phyloP scores from a whole-genome alignment of 2,888 invertebrate genomes.

The Bhutanitis thaidina region DNA sequence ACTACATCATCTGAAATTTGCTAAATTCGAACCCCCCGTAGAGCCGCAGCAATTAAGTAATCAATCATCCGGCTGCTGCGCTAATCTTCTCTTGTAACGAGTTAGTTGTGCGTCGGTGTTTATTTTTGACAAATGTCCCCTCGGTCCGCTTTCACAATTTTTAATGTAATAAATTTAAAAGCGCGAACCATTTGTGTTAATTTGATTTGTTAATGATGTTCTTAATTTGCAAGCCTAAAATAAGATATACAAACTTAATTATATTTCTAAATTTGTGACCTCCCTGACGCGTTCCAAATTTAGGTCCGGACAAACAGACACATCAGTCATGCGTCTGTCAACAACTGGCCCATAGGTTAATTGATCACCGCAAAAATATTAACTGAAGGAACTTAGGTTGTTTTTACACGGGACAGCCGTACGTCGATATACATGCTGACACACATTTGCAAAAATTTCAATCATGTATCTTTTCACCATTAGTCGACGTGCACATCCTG shows the following conservation, averaged over 20 bases:
- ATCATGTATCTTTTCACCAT: no score
- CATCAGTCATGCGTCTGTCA: slow-evolving; percentile 11
- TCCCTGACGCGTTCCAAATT: background rate
- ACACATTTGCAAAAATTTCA: no score
- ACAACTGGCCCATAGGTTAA: slow-evolving; percentile 2
- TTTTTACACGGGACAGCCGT: background rate
- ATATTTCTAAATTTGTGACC: no score
- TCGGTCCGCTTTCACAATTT: background rate
- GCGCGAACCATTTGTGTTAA: background rate
- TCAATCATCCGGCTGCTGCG: slow-evolving; percentile 9
- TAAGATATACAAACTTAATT: no score
- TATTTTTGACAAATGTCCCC: slow-evolving; percentile 11
- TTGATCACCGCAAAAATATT: slow-evolving; percentile 13
- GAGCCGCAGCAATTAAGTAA: slow-evolving; percentile 3
- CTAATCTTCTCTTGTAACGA: slow-evolving; percentile 8
- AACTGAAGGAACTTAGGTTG: background rate
- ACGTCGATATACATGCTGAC: no score
- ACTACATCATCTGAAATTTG: background rate
- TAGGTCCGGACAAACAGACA: background rate
- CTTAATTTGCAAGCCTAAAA: no score
- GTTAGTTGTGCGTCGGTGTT: slow-evolving; percentile 3
- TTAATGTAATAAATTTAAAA: slow-evolving; percentile 8
- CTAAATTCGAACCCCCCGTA: background rate
- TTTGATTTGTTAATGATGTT: no score
- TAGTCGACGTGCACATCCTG: no score